Conservation (phyloP, 1,140 invertebrate species). For the Platyscapa corneri region DNA sequence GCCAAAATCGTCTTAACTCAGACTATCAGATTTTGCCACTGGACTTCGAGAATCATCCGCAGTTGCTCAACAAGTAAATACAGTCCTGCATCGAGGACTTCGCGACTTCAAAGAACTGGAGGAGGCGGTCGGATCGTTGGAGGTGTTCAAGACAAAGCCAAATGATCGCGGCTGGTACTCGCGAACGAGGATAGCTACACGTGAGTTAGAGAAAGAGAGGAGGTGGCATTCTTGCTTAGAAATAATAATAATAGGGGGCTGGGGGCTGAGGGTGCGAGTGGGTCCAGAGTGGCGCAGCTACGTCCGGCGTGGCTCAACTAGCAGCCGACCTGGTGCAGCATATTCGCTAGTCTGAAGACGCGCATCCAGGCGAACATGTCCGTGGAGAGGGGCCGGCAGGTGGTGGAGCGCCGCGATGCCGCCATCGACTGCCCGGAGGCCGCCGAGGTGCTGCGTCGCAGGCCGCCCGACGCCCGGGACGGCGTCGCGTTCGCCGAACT, state of each 20-base stretch:
- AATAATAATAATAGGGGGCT: neutral
- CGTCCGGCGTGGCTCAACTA: constrained; percentile 53
- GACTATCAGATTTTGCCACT: constrained; percentile 31
- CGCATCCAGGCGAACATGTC: constrained; percentile 73
- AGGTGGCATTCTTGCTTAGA: neutral
- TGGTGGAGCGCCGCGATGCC: constrained; percentile 54
- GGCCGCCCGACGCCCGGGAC: constrained; percentile 47
- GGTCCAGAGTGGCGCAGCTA: neutral
- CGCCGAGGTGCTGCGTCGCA: constrained; percentile 53
- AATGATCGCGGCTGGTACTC: too few species aligned
- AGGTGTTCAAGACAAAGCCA: too few species aligned
- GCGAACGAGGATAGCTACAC: too few species aligned
- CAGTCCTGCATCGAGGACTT: neutral
- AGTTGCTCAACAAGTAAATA: constrained; percentile 28
- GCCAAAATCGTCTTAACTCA: neutral
- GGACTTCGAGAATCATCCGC: constrained; percentile 39
- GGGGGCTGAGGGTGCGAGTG: neutral
- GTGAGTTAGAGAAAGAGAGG: neutral
- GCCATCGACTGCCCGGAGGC: constrained; percentile 44
- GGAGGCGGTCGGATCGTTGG: too few species aligned
- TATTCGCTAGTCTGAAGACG: constrained; percentile 69
- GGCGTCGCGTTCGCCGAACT: constrained; percentile 64
- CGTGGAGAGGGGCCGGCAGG: constrained; percentile 58
- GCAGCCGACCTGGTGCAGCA: constrained; percentile 69
- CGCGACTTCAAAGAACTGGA: too few species aligned